Evolutionary conservation across 2,113 vertebrate genomes (phyloP).

Genomic region (Bos javanicus): DNA sequence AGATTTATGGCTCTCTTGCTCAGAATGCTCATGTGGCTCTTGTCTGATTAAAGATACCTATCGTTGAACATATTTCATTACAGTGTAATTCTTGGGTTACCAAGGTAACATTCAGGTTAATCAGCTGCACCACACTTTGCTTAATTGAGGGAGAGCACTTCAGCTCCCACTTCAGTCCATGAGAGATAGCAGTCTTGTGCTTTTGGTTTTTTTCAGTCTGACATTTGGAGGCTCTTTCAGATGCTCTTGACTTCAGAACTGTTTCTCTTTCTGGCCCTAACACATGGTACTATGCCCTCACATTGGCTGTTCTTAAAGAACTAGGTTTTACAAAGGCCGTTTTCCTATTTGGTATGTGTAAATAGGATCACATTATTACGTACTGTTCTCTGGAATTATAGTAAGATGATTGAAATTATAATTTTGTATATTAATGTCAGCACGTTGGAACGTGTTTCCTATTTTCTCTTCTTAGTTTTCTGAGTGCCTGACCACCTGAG

Average conservation of each 20-base stretch:
- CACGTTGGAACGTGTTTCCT: background rate
- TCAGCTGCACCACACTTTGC: slow-evolving; percentile 76
- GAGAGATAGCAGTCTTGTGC: slow-evolving; percentile 68
- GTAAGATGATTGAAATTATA: background rate
- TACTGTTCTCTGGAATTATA: background rate
- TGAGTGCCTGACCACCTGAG: background rate
- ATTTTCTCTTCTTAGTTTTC: background rate
- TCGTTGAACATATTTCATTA: slow-evolving; percentile 66
- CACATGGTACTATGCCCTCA: slow-evolving; percentile 1
- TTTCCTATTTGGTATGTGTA: slow-evolving; percentile 23
- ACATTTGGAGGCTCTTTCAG: slow-evolving; percentile 63
- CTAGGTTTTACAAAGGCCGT: slow-evolving; percentile 47
- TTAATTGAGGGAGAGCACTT: slow-evolving; percentile 83
- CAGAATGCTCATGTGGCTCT: slow-evolving; percentile 66
- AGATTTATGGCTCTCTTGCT: slow-evolving; percentile 55
- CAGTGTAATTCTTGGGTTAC: slow-evolving; percentile 79
- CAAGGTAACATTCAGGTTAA: slow-evolving; percentile 84
- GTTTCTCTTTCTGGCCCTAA: slow-evolving; percentile 43
- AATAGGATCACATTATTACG: slow-evolving; percentile 17
- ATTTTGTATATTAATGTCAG: background rate
- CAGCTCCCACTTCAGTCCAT: slow-evolving; percentile 79
- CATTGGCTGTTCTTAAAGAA: slow-evolving; percentile 60
- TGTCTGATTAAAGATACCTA: slow-evolving; percentile 71
- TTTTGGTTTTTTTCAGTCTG: slow-evolving; percentile 11
- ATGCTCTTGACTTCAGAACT: slow-evolving; percentile 78